phyloP scores from a whole-genome alignment of 2,888 invertebrate species.

The Aphodius sticticus region DNA sequence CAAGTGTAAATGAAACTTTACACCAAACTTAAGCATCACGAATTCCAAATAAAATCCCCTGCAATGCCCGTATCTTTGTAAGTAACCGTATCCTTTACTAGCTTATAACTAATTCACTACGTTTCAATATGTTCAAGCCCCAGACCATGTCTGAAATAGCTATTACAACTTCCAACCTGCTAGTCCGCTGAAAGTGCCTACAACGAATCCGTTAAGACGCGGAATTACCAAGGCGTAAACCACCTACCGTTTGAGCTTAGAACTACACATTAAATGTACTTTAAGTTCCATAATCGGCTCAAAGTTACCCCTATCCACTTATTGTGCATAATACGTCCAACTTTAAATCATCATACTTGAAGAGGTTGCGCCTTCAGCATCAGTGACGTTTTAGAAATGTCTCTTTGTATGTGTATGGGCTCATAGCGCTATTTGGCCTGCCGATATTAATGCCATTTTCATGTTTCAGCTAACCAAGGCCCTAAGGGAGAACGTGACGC shows the following conservation, averaged over 20 bases:
- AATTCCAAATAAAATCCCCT: too few relatives aligned
- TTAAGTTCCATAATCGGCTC: constrained; percentile 21
- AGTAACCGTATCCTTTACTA: background rate
- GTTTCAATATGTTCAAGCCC: background rate
- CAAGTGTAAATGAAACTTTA: too few relatives aligned
- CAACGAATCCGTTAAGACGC: background rate
- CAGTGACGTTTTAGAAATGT: background rate
- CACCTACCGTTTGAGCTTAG: background rate
- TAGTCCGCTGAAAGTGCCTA: background rate
- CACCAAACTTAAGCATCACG: too few relatives aligned
- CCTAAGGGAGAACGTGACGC: constrained; percentile 38
- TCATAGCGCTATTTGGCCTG: background rate
- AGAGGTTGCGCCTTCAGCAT: constrained; percentile 5
- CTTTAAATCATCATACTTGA: background rate
- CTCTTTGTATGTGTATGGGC: background rate
- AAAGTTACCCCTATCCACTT: constrained; percentile 5
- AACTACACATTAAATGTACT: background rate
- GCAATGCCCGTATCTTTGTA: too few relatives aligned
- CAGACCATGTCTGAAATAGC: background rate
- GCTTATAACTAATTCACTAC: background rate
- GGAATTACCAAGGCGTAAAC: background rate
- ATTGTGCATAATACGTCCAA: background rate
- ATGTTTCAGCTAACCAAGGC: constrained; percentile 36
- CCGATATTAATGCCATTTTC: constrained; percentile 38
- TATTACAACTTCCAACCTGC: background rate